Base-by-base conservation (phyloP, 2,888 invertebrate species). In the Tipula confusa region DNA sequence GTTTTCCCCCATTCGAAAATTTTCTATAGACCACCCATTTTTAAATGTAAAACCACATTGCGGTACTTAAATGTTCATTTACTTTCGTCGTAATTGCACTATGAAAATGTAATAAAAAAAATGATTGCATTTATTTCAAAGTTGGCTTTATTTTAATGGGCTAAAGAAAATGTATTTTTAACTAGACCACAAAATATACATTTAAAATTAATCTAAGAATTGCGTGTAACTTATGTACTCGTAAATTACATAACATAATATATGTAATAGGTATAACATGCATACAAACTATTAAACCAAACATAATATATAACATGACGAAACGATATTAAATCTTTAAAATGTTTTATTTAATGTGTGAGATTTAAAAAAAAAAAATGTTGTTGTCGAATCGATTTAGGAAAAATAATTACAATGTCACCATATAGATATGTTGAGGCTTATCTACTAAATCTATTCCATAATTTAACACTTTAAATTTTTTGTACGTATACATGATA, bases 391-490 rank as follows among this genome's bases (percentile, higher is more conserved):
- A n/a, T n/a, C n/a, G n/a, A n/a, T n/a, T n/a, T n/a, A n/a, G n/a
- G n/a, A n/a, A n/a, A 64, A 64, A 64, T 64, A 64, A 64, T 64
- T 64, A 64, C 9, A 3, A 9, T 24, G 24, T 64, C 64, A 24
- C 64, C 64, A n/a, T n/a, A n/a, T n/a, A 64, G 24, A 64, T 64
- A 64, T 64, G 18, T 18, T 24, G 24, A 64, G 13, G 64, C 64
- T 64, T 64, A 24, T 64, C 24, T 64, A 64, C 7, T 24, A 18
- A 64, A 64, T 64, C 64, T 64, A 24, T 64, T 64, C 64, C 24
- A 64, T 24, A 64, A 64, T 64, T 64, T 64, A 64, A 64, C 64
- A 64, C 64, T 64, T 64, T 64, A 64, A 18, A 64, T 64, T 64
- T n/a, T 18, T 24, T 24, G 24, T 24, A 64, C 18, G 15, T 48